Evolutionary conservation across 2,113 vertebrate genomes (phyloP).

Genomic region (Thunnus maccoyii): DNA sequence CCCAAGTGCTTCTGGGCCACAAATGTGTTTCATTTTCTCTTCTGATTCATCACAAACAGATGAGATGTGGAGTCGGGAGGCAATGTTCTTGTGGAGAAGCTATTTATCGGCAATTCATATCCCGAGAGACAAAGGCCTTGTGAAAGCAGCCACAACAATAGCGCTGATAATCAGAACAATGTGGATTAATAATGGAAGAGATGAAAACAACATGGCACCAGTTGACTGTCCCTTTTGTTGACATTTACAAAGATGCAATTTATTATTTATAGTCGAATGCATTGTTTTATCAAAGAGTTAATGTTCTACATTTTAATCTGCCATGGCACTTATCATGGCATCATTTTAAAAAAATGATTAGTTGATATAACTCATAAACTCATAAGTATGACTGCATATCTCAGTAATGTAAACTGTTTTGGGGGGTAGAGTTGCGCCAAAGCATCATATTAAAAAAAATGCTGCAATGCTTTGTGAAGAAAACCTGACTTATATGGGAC

Average conservation of each 20-base stretch:
- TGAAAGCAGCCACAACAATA: conserved; percentile 67
- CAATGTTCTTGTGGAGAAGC: conserved; percentile 54
- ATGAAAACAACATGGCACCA: conserved; percentile 43
- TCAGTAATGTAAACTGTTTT: conserved; percentile 9
- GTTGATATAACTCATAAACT: too few species aligned
- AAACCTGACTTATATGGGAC: neutral
- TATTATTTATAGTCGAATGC: conserved; percentile 49
- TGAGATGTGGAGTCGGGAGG: conserved; percentile 54
- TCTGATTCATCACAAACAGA: conserved; percentile 66
- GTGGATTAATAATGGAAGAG: conserved; percentile 68
- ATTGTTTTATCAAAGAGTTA: conserved; percentile 42
- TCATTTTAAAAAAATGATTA: conserved; percentile 8
- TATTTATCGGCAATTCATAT: conserved; percentile 62
- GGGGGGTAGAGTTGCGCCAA: neutral
- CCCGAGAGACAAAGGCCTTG: conserved; percentile 47
- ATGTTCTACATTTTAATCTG: conserved; percentile 40
- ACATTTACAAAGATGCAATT: conserved; percentile 48
- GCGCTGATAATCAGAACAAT: conserved; percentile 62
- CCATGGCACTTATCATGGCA: neutral
- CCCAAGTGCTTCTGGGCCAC: conserved; percentile 42
- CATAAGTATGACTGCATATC: conserved; percentile 9
- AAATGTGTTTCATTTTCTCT: conserved; percentile 74
- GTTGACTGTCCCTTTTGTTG: conserved; percentile 47
- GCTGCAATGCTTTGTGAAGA: neutral
- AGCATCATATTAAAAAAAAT: conserved; percentile 19